Percentiles rank a stretch among this genome's conserved stretches.
phyloP scores from a whole-genome alignment of 2,113 vertebrate species.

The Neotragus moschatus region DNA sequence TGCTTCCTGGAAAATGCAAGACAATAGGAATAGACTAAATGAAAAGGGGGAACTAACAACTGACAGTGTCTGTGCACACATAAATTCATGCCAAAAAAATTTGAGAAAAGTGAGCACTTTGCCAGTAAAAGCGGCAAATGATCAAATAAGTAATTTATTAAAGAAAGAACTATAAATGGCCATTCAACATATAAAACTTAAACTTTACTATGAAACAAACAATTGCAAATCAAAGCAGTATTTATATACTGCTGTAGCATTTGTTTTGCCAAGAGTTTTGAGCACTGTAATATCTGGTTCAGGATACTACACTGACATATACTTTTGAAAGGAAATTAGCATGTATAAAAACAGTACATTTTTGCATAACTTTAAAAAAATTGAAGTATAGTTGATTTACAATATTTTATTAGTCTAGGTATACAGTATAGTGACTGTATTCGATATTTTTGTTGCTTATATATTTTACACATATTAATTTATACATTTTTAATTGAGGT shows the following conservation, averaged over 20 bases:
- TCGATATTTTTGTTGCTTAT: neutral
- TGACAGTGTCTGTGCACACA: neutral
- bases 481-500: neutral
- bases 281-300: neutral
- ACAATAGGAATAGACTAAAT: neutral
- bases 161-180: neutral
- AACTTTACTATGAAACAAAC: neutral
- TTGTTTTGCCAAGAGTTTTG: neutral
- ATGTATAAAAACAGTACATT: neutral
- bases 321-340: neutral
- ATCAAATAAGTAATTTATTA: neutral
- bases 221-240: neutral
- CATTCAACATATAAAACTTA: neutral
- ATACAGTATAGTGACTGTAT: neutral
- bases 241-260: neutral
- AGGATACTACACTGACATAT: neutral
- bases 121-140: neutral
- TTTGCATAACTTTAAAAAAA: neutral
- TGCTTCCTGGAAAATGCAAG: conserved; percentile 27
- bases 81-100: neutral
- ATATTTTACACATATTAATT: neutral
- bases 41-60: neutral
- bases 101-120: neutral
- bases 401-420: neutral
- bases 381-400: neutral